Conservation (phyloP, 2,888 invertebrate genomes). For the Cheiracanthium punctorium region DNA sequence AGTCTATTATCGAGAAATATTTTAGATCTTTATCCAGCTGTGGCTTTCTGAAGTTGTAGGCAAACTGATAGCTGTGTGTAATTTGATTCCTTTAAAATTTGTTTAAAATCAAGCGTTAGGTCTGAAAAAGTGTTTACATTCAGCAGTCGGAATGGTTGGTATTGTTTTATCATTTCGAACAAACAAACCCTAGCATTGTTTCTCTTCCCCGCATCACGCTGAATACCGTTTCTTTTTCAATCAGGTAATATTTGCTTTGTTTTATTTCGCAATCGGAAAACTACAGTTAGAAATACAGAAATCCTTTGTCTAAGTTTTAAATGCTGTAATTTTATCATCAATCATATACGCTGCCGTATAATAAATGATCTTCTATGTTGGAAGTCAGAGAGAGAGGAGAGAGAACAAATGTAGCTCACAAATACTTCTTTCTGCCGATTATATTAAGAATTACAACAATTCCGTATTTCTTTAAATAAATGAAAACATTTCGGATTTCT, state of each 20-base stretch:
- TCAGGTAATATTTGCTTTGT: neutral
- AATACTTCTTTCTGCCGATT: neutral
- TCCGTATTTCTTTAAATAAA: neutral
- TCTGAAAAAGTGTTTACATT: neutral
- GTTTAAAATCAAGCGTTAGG: neutral
- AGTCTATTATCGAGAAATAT: neutral
- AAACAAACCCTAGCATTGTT: neutral
- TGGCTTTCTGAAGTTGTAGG: neutral
- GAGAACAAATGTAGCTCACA: neutral
- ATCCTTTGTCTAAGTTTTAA: neutral
- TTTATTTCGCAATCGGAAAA: slow-evolving; percentile 7
- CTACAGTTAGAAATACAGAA: neutral
- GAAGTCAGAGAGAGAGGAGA: neutral
- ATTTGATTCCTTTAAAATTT: slow-evolving; percentile 2
- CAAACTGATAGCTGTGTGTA: neutral
- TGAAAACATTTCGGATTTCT: neutral
- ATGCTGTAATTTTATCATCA: neutral
- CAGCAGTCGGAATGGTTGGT: neutral
- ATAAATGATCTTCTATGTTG: neutral
- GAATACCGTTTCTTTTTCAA: neutral
- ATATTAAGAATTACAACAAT: neutral
- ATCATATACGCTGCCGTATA: neutral
- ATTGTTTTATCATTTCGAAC: neutral
- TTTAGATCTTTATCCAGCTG: neutral
- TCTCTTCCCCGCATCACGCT: neutral